Percentiles rank a stretch among this genome's conserved stretches.
Conservation (phyloP, 2,888 invertebrate genomes). For the Dastarcus helophoroides region DNA sequence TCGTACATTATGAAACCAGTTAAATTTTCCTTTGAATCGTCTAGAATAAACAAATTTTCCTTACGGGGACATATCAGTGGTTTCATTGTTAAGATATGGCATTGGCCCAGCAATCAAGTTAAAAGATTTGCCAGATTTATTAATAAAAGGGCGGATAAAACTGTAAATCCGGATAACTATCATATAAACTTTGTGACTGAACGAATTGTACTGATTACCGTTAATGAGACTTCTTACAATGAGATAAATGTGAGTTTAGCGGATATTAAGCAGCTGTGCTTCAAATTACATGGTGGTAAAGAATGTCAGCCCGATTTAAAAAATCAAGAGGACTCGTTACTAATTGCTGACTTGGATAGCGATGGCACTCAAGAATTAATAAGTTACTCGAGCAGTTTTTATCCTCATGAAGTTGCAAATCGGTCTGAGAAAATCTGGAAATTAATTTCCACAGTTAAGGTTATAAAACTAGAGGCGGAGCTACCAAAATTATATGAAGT, state of each 20-base stretch:
- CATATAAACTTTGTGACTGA: constrained; percentile 37
- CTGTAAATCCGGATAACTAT: constrained; percentile 15
- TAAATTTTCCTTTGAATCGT: constrained; percentile 48
- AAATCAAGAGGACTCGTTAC: constrained; percentile 59
- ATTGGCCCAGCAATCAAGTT: constrained; percentile 46
- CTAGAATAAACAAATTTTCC: constrained; percentile 25
- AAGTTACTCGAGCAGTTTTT: constrained; percentile 60
- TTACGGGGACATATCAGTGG: constrained; percentile 51
- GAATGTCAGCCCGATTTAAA: constrained; percentile 64
- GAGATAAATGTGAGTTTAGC: constrained; percentile 69
- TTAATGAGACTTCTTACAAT: constrained; percentile 58
- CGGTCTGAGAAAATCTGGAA: constrained; percentile 39
- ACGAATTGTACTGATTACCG: constrained; percentile 64
- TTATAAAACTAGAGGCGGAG: constrained; percentile 60
- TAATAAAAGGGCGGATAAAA: no score
- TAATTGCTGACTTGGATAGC: constrained; percentile 63
- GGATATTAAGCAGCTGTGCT: constrained; percentile 66
- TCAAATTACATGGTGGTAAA: constrained; percentile 27
- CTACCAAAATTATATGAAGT: constrained; percentile 58
- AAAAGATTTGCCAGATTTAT: constrained; percentile 7
- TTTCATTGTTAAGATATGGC: constrained; percentile 75
- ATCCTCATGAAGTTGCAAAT: constrained; percentile 31
- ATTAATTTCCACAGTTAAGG: constrained; percentile 54
- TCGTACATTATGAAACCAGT: constrained; percentile 65
- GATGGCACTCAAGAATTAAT: constrained; percentile 69